A percentile compares a stretch with the other conserved stretches of the same genome.
Conservation (phyloP, 2,888 invertebrate species). For the Tachina fera region DNA sequence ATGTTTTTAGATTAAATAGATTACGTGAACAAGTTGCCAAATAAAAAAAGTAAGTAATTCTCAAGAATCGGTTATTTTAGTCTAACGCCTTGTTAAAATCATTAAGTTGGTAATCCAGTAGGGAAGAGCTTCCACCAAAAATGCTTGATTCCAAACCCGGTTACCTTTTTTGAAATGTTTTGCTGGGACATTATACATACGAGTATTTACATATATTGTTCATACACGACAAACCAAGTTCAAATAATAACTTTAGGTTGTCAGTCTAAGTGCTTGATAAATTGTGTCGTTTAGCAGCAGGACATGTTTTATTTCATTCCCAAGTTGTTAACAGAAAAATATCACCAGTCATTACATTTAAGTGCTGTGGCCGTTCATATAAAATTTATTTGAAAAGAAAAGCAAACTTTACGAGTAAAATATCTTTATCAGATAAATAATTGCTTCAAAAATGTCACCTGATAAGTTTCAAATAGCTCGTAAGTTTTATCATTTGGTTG, state of each 20-base stretch:
- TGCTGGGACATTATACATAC: too few species aligned
- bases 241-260: slow-evolving; percentile 9
- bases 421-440: slow-evolving; percentile 5
- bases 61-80: too few species aligned
- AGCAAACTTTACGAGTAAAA: not conserved
- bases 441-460: slow-evolving; percentile 6
- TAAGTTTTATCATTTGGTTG: not conserved
- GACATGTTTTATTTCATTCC: slow-evolving; percentile 1
- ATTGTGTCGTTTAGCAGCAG: slow-evolving; percentile 1
- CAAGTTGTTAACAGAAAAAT: not conserved
- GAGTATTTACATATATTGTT: too few species aligned
- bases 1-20: too few species aligned
- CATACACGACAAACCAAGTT: not conserved
- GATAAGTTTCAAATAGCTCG: not conserved
- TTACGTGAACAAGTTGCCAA: too few species aligned
- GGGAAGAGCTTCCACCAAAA: too few species aligned
- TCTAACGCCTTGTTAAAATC: too few species aligned
- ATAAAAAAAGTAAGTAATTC: too few species aligned
- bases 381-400: not conserved
- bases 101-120: too few species aligned
- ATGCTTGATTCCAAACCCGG: too few species aligned
- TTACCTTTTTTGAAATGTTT: too few species aligned
- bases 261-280: slow-evolving; percentile 12
- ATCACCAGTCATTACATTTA: not conserved
- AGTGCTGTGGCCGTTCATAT: not conserved